Conservation (phyloP, 1,140 invertebrate species). For the Leucophenga varia region DNA sequence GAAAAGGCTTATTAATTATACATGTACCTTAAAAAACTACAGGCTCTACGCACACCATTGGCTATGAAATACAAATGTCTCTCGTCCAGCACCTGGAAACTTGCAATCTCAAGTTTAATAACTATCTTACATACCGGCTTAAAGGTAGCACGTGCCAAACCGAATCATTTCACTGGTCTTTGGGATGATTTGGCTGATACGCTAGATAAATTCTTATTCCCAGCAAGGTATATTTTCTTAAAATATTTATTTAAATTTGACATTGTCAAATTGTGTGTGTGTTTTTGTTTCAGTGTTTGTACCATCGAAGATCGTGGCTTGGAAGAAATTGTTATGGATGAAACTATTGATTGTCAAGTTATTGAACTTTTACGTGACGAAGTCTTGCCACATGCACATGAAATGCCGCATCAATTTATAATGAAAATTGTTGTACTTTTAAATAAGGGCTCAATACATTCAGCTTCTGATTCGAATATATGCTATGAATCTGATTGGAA, state of each 20-base stretch:
- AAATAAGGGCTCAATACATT: slow-evolving; percentile 92
- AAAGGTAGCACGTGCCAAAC: slow-evolving; percentile 80
- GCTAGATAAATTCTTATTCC: slow-evolving; percentile 90
- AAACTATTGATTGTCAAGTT: slow-evolving; percentile 83
- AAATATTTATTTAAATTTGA: neutral
- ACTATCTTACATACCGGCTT: slow-evolving; percentile 80
- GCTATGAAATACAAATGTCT: slow-evolving; percentile 82
- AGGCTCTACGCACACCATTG: slow-evolving; percentile 72
- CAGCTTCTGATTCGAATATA: slow-evolving; percentile 69
- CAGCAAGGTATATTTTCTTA: slow-evolving; percentile 62
- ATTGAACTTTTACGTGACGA: slow-evolving; percentile 83
- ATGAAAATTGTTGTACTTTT: slow-evolving; percentile 84
- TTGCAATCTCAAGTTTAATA: slow-evolving; percentile 78
- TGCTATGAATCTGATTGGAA: slow-evolving; percentile 83
- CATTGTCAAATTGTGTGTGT: no score
- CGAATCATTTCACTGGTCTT: slow-evolving; percentile 69
- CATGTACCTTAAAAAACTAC: neutral
- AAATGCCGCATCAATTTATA: slow-evolving; percentile 84
- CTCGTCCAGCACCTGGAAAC: slow-evolving; percentile 81
- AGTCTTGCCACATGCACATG: slow-evolving; percentile 78
- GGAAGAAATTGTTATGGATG: slow-evolving; percentile 81
- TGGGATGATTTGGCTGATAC: slow-evolving; percentile 86
- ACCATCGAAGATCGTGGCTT: slow-evolving; percentile 68
- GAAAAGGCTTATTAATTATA: neutral
- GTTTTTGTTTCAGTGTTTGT: slow-evolving; percentile 33